A percentile compares a stretch with the other conserved stretches of the same genome.
Evolutionary conservation across 1,140 invertebrate genomes (phyloP).

Genomic region (Bicyclus anynana): DNA sequence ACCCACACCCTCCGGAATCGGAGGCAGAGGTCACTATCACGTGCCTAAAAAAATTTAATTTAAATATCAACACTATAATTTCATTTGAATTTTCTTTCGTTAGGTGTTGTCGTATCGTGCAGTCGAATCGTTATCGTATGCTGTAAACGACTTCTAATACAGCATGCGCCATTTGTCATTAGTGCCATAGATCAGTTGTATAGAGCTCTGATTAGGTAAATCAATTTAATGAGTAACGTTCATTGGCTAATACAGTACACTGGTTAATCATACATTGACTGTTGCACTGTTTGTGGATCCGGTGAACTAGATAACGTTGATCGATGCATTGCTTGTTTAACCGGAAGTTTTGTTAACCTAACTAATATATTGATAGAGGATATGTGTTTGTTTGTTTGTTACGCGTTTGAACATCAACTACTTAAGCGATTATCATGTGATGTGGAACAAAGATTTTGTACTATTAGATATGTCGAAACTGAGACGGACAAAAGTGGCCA

Average conservation of each 20-base stretch:
- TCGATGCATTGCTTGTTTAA: neutral
- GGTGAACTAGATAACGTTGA: neutral
- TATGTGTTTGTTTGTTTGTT: too few relatives aligned
- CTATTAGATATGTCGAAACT: too few relatives aligned
- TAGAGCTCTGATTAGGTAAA: slow-evolving; percentile 15
- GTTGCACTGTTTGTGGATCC: neutral
- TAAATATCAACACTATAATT: too few relatives aligned
- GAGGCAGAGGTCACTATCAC: too few relatives aligned
- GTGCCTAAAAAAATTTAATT: too few relatives aligned
- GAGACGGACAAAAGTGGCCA: too few relatives aligned
- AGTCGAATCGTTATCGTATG: neutral
- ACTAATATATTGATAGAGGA: too few relatives aligned
- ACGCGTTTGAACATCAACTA: too few relatives aligned
- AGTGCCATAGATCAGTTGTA: slow-evolving; percentile 12
- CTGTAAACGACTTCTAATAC: neutral
- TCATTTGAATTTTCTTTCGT: too few relatives aligned
- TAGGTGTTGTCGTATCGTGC: neutral
- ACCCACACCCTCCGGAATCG: too few relatives aligned
- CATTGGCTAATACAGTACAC: neutral
- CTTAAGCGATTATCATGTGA: too few relatives aligned
- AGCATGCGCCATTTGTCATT: slow-evolving; percentile 14
- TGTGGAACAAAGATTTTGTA: too few relatives aligned
- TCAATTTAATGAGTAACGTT: slow-evolving; percentile 10
- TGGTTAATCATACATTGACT: neutral
- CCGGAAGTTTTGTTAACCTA: neutral